Evolutionary conservation across 2,113 vertebrate species (phyloP).

Genomic region (Corythoichthys intestinalis): DNA sequence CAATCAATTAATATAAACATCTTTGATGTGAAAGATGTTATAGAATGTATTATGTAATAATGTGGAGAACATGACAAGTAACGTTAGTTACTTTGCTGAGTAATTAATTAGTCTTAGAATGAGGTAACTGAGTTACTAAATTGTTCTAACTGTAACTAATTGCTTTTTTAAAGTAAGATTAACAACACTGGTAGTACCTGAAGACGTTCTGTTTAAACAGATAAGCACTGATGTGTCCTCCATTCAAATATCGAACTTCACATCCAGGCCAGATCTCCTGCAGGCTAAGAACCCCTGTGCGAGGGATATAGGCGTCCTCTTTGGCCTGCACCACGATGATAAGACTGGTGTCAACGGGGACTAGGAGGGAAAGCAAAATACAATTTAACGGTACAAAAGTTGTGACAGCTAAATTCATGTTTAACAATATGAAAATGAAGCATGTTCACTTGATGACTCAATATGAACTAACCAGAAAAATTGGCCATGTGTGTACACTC

Average conservation of each 20-base stretch:
- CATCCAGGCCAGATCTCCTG: conserved; percentile 97
- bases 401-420: neutral
- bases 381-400: neutral
- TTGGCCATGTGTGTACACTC: conserved; percentile 98
- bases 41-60: no score
- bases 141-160: no score
- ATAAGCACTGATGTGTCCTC: conserved; percentile 94
- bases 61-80: no score
- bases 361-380: conserved; percentile 55
- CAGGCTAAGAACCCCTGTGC: conserved; percentile 90
- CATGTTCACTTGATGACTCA: no score
- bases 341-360: conserved; percentile 92
- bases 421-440: neutral
- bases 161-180: no score
- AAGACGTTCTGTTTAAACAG: conserved; percentile 97
- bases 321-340: conserved; percentile 94
- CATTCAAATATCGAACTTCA: conserved; percentile 90
- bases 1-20: no score
- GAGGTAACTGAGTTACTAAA: no score
- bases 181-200: conserved; percentile 70
- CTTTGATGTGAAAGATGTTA: no score
- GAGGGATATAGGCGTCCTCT: conserved; percentile 93
- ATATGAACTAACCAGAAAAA: conserved; percentile 81
- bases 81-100: no score
- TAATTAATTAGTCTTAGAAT: no score